Evolutionary conservation across 2,888 invertebrate species (phyloP), one percentile per base, ranked within the genome.

Genomic region (Zygothrica quintamaculata): DNA sequence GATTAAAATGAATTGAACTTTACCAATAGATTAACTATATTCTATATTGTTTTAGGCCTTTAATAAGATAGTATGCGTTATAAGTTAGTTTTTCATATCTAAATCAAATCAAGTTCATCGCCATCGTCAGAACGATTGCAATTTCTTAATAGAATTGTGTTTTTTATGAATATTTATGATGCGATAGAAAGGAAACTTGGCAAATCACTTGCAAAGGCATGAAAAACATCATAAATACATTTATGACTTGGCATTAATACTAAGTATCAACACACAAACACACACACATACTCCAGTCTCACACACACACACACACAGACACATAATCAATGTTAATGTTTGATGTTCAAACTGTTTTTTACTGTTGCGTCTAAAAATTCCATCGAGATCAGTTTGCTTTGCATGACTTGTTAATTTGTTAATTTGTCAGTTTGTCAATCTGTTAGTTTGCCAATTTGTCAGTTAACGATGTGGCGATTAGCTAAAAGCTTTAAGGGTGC

Each of bases 191-290:
- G 46, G 74, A 40, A 16, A 11, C 18, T 25, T 47, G 39, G 47
- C 46, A 43, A 51, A 82, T 65, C 62, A 69, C 47, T 43, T 40
- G 73, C 37, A 58, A 12, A 33, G 36, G 52, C 57, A 48, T 29
- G 39, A 48, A 48, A 33, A 61, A 65, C 31, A 64, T 57, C 67
- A 44, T 66, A 86, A 80, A 84, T 58, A 61, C 33, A 50, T 67
- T 61, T 74, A 60, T 81, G 82, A 84, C 70, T 77, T 37, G 78
- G 60, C 66, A 81, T 85, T 77, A 81, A 80, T 84, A 69, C 69
- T 69, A 77, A 76, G 79, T 79, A 84, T 79, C 86, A 68, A 73
- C 80, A 85, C 72, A 65, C 79, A 53, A 47, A 26, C 13, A 16
- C 42, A 26, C 42, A 22, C 18, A 22, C 18, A 22, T 5, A n/a